A percentile compares a stretch with the other conserved stretches of the same genome.
Conservation (phyloP, 2,797 vertebrate species). For the Ctenopoma multispine region DNA sequence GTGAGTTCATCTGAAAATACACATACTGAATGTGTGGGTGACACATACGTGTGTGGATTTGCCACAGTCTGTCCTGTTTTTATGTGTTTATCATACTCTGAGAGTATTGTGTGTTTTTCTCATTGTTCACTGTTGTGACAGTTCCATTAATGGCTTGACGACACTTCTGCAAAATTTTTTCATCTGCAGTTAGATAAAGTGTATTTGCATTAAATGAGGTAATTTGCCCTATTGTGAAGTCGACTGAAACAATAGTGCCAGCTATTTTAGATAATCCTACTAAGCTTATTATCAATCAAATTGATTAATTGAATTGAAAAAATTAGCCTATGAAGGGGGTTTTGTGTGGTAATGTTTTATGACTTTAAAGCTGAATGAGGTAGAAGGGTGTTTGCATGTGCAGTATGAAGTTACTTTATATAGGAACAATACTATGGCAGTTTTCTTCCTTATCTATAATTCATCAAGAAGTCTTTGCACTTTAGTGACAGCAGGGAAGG, state of each 20-base stretch:
- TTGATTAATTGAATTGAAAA: slow-evolving; percentile 34
- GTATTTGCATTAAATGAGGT: slow-evolving; percentile 29
- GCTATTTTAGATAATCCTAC: slow-evolving; percentile 22
- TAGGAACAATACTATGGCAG: slow-evolving; percentile 23
- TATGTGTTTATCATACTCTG: slow-evolving; percentile 46
- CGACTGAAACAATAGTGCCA: slow-evolving; percentile 28
- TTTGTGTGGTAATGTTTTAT: slow-evolving; percentile 18
- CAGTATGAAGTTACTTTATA: slow-evolving; percentile 48
- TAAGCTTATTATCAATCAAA: slow-evolving; percentile 50
- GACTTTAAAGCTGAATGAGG: slow-evolving; percentile 29
- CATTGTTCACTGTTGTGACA: slow-evolving; percentile 36
- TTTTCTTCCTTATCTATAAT: slow-evolving; percentile 53
- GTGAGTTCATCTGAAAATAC: slow-evolving; percentile 25
- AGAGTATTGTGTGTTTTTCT: slow-evolving; percentile 44
- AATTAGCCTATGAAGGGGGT: slow-evolving; percentile 27
- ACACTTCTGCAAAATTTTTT: slow-evolving; percentile 38
- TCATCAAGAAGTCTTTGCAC: slow-evolving; percentile 72
- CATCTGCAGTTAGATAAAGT: slow-evolving; percentile 31
- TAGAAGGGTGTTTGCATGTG: slow-evolving; percentile 52
- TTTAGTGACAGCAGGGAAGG: slow-evolving; percentile 64
- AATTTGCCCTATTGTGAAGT: slow-evolving; percentile 32
- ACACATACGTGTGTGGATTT: slow-evolving; percentile 18
- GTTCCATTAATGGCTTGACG: slow-evolving; percentile 27
- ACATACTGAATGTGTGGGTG: neutral
- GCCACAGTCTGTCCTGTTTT: slow-evolving; percentile 26